These are phyloP conservation scores for Chitala chitala DNA, from an alignment of 2,113 vertebrate species.

Conservation along the genomic window DNA sequence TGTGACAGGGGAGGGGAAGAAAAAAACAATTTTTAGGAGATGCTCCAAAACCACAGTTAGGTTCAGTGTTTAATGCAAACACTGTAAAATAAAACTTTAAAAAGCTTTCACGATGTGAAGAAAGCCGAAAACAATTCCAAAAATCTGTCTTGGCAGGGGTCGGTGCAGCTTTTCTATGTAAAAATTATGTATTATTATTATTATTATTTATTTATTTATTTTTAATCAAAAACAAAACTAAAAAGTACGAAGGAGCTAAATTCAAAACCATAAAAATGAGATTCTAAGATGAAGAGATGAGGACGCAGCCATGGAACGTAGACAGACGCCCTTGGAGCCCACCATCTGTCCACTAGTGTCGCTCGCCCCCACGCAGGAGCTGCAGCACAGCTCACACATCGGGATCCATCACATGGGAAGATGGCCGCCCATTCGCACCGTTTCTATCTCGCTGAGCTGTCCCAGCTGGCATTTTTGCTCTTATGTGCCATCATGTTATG, in stretches of 20 bases:
- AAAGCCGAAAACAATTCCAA: neutral
- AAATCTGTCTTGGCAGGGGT: neutral
- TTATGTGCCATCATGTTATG: neutral
- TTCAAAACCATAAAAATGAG: too few relatives aligned
- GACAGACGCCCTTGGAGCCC: neutral
- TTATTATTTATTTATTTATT: too few relatives aligned
- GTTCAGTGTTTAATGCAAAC: neutral
- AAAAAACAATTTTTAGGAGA: neutral
- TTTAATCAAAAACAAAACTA: too few relatives aligned
- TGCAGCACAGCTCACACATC: neutral
- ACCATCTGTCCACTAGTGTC: neutral
- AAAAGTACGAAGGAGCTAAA: too few relatives aligned
- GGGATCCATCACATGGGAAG: too few relatives aligned
- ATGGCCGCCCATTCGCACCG: too few relatives aligned
- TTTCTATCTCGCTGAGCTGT: neutral
- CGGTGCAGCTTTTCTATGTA: neutral
- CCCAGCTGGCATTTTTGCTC: neutral
- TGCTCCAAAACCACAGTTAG: neutral
- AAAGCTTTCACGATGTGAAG: neutral
- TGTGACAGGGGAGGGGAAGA: neutral
- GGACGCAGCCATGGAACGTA: neutral
- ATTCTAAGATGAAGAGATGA: too few relatives aligned
- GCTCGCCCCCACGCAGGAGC: too few relatives aligned
- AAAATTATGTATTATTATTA: slow-evolving; percentile 1
- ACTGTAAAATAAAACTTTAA: neutral